Percentiles rank a stretch among this genome's conserved stretches.
Evolutionary conservation across 2,797 vertebrate species (phyloP).

Genomic region (Sternarchorhynchus goeldii): DNA sequence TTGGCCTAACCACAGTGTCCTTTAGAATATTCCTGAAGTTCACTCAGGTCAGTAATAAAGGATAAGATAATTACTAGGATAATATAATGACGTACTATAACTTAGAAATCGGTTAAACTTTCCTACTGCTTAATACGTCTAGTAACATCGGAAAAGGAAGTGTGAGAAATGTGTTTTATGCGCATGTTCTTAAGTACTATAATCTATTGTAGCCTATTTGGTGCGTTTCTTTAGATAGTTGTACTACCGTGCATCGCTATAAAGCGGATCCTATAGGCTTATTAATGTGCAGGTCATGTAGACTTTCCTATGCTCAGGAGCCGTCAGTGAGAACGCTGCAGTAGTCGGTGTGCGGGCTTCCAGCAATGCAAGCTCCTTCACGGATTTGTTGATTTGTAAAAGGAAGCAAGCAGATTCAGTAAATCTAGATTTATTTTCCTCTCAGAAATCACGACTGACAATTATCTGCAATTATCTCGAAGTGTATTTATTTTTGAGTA

Average conservation of each 20-base stretch:
- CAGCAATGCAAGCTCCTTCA: not conserved
- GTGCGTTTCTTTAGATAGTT: not conserved
- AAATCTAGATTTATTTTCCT: not conserved
- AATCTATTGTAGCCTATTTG: not conserved
- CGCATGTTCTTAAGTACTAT: not conserved
- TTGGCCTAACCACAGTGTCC: too few relatives aligned
- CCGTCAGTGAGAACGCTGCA: slow-evolving; percentile 27
- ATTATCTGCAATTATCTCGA: not conserved
- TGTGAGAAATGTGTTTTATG: too few relatives aligned
- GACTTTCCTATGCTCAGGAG: slow-evolving; percentile 18
- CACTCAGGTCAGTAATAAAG: too few relatives aligned
- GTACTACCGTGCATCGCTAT: not conserved
- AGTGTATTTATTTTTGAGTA: not conserved
- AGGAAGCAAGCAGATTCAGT: not conserved
- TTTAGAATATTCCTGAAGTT: too few relatives aligned
- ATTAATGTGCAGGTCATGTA: slow-evolving; percentile 35
- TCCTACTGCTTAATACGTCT: too few relatives aligned
- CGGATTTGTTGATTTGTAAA: slow-evolving; percentile 1
- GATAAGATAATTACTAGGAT: too few relatives aligned
- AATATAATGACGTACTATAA: too few relatives aligned
- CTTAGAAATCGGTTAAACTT: too few relatives aligned
- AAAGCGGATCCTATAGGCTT: not conserved
- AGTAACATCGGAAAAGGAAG: too few relatives aligned
- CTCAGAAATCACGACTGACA: not conserved
- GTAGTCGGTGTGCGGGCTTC: not conserved